A percentile compares a stretch with the other conserved stretches of the same genome.
Evolutionary conservation across 2,888 invertebrate species (phyloP).

Genomic region (Eudasyphora cyanicolor): DNA sequence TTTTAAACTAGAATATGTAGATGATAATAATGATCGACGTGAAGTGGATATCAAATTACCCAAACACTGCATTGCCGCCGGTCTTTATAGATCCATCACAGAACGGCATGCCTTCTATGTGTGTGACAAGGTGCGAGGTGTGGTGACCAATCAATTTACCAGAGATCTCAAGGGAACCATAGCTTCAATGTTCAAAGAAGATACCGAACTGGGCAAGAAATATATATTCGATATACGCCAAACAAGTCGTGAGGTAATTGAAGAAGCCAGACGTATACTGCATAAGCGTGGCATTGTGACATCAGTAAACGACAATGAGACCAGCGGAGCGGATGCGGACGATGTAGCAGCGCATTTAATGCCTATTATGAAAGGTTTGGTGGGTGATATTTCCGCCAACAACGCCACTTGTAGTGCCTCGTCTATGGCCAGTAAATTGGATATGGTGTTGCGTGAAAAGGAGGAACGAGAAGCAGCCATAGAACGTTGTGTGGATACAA

Average conservation of each 20-base stretch:
- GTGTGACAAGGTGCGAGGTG: conserved; percentile 93
- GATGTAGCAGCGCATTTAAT: conserved; percentile 41
- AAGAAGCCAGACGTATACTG: conserved; percentile 89
- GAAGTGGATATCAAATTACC: conserved; percentile 89
- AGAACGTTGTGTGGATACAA: conserved; percentile 79
- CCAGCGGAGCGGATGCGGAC: neutral
- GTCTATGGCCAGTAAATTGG: conserved; percentile 71
- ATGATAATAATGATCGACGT: conserved; percentile 84
- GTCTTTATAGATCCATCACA: conserved; percentile 91
- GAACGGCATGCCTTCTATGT: conserved; percentile 96
- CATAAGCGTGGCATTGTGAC: conserved; percentile 81
- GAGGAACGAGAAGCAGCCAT: conserved; percentile 78
- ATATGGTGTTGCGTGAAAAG: conserved; percentile 77
- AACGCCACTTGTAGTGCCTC: conserved; percentile 10
- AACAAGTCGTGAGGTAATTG: conserved; percentile 94
- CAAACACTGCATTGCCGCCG: conserved; percentile 90
- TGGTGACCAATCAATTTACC: conserved; percentile 93
- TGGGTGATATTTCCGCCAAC: neutral
- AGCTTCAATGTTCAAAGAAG: conserved; percentile 94
- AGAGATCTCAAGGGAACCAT: conserved; percentile 94
- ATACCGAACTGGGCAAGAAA: conserved; percentile 91
- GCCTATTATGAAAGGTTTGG: conserved; percentile 63
- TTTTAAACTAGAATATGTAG: conserved; percentile 88
- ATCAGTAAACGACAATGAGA: conserved; percentile 44
- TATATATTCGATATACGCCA: conserved; percentile 95